These are phyloP conservation scores for Clamator glandarius DNA, from an alignment of 2,797 vertebrate genomes.

Conservation along the genomic window DNA sequence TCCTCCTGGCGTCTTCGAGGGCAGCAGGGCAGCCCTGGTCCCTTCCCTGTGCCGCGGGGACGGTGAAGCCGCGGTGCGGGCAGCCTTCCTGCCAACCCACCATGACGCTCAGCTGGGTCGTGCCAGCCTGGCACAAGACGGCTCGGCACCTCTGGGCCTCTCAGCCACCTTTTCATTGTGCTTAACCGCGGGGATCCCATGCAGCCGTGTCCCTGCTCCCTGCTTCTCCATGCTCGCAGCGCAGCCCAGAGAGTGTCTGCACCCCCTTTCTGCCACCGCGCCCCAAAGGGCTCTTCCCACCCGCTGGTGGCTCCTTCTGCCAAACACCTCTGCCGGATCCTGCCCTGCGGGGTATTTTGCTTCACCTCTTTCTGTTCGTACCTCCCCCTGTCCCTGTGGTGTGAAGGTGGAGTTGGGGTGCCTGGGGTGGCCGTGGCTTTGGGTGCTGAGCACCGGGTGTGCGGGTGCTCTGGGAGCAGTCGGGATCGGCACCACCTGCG, in stretches of 20 bases:
- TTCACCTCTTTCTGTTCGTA: neutral
- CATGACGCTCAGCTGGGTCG: accelerated
- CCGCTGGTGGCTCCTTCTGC: neutral
- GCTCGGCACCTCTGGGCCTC: neutral
- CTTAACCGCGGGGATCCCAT: neutral
- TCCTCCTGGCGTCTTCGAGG: accelerated
- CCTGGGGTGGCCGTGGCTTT: accelerated
- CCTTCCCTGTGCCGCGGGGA: accelerated
- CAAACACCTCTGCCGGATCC: accelerated
- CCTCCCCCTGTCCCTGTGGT: neutral
- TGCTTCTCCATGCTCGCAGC: neutral
- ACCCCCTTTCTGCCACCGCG: neutral
- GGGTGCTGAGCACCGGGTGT: neutral
- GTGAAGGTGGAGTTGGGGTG: neutral
- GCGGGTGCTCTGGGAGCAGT: neutral
- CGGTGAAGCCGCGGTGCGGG: accelerated
- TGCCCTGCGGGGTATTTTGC: neutral
- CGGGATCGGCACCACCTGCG: neutral
- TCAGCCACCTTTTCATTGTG: neutral
- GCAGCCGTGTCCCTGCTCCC: neutral
- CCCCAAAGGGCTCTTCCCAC: neutral
- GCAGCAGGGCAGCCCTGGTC: neutral
- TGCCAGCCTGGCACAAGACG: neutral
- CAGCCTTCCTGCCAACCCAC: neutral
- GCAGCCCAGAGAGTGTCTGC: neutral